Conservation (phyloP, 2,113 vertebrate genomes). For the Xenotilapia caudafasciata region DNA sequence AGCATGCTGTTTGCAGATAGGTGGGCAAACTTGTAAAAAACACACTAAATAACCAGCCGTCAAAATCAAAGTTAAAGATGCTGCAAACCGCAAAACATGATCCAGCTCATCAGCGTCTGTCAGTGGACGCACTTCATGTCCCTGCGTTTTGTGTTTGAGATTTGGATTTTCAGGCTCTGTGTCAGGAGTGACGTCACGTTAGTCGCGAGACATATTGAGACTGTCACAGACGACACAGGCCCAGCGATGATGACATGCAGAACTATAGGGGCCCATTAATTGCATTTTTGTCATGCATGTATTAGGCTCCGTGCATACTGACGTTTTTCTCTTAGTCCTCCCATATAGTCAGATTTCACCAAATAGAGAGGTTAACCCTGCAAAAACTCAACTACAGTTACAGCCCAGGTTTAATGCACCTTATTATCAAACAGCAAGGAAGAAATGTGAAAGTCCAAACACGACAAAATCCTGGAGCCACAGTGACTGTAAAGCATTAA, state of each 20-base stretch:
- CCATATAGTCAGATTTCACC: not conserved
- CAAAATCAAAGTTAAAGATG: not conserved
- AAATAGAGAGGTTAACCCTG: not conserved
- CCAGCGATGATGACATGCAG: fast-evolving
- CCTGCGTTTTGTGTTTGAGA: not conserved
- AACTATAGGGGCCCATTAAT: not conserved
- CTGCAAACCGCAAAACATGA: not conserved
- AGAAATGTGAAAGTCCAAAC: not conserved
- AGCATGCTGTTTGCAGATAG: not conserved
- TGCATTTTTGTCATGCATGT: not conserved
- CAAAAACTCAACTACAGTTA: not conserved
- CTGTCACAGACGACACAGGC: not conserved
- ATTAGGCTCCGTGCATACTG: not conserved
- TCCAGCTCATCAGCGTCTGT: not conserved
- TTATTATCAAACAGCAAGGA: not conserved
- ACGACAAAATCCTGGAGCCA: not conserved
- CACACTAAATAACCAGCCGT: not conserved
- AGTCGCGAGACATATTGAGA: not conserved
- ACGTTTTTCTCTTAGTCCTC: not conserved
- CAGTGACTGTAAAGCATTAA: not conserved
- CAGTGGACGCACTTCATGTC: not conserved
- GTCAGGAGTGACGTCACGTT: not conserved
- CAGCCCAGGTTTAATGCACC: fast-evolving
- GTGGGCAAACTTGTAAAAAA: not conserved
- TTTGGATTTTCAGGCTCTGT: not conserved